Conservation (phyloP, 30 jellyfish, hydroid and myxozoan species). For the Nemopilema nomurai region DNA sequence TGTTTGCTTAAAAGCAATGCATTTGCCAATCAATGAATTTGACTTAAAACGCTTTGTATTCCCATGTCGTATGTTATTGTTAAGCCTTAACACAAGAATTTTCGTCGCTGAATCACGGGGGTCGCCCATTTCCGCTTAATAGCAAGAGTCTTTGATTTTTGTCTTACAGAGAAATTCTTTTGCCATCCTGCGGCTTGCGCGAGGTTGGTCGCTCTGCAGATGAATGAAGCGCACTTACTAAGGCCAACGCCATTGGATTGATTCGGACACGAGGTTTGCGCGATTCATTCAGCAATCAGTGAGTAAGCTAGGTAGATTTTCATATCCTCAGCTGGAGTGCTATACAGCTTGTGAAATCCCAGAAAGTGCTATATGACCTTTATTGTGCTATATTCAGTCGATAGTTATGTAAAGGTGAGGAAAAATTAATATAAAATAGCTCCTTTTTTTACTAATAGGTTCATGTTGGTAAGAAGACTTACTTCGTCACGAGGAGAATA, state of each 20-base stretch:
- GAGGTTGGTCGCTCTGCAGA: not conserved
- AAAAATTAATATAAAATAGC: too few species aligned
- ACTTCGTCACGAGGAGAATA: not conserved
- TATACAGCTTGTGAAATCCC: too few species aligned
- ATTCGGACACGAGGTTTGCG: not conserved
- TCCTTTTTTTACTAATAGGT: too few species aligned
- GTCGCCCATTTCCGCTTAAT: constrained; percentile 10
- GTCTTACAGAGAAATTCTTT: not conserved
- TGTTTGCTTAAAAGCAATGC: constrained; percentile 28
- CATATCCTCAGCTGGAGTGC: not conserved
- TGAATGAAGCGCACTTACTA: not conserved
- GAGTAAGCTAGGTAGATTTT: not conserved
- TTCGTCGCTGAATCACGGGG: constrained; percentile 33
- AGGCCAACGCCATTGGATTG: not conserved
- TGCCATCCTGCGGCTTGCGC: not conserved
- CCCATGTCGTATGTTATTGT: constrained; percentile 54
- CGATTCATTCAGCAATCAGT: not conserved
- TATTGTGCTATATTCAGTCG: too few species aligned
- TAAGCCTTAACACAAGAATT: constrained; percentile 33
- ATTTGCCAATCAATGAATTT: constrained; percentile 1
- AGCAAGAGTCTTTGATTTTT: not conserved
- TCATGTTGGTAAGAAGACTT: not conserved
- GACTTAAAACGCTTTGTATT: constrained; percentile 2
- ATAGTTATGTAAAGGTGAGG: too few species aligned
- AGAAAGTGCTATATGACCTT: too few species aligned